Evolutionary conservation across 1,140 invertebrate species (phyloP), one percentile per base, ranked within the genome.

Genomic region (Drosophila seguyi): DNA sequence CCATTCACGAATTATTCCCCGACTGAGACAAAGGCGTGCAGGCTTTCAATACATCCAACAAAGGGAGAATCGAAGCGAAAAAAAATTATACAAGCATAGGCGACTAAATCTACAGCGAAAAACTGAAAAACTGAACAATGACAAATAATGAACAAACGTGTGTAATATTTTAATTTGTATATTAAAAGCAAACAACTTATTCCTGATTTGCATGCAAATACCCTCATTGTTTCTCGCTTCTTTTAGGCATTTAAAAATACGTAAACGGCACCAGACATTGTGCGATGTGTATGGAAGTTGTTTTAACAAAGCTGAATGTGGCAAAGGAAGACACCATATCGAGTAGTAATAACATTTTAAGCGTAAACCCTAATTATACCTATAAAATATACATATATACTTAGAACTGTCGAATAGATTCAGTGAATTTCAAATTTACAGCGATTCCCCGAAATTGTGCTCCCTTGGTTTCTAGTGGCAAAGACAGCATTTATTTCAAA

Each of bases 61-160:
- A 69, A 72, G 16, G 58, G 42, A 39, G 36, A 47, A 65, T 58
- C 29, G 39, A 50, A 63, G 65, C 53, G 14, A 41, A 38, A 34
- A n/a, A 68, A 67, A 58, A 44, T 69, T 69, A 55, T 38, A 45
- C 62, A 81, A 77, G 39, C 58, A 80, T 80, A 85, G 79, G 77
- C 55, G 59, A 81, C 77, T 76, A 85, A 73, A 74, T 85, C 72
- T 74, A 81, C 76, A 85, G 85, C 81, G 73, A 77, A 81, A 85
- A 88, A 47, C 45, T 47, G 22, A 47, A 47, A 47, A 47, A 84
- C 84, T 88, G 85, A 88, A 81, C 77, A 84, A 84, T 88, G 84
- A 88, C 84, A 88, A 88, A 88, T 88, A 88, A 88, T 88, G 76
- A 65, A 81, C 82, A 34, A 66, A 68, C 67, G 82, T 82, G 82